phyloP scores from a whole-genome alignment of 2,797 vertebrate species.

The Staurois parvus region DNA sequence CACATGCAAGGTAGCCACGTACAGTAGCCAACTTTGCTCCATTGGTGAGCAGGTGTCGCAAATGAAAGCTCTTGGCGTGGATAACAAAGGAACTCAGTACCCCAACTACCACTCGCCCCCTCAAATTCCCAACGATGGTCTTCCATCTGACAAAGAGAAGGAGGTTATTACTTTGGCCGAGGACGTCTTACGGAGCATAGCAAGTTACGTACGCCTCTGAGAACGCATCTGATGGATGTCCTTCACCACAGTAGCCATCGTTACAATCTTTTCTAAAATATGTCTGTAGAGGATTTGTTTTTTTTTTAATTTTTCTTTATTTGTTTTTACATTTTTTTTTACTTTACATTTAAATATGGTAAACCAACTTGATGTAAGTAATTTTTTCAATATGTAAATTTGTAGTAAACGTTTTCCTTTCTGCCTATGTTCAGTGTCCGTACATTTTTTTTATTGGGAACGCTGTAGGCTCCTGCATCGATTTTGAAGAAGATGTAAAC shows the following conservation, averaged over 20 bases:
- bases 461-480: no score
- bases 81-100: slow-evolving; percentile 82
- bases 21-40: slow-evolving; percentile 64
- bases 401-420: no score
- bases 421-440: no score
- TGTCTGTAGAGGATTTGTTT: not conserved
- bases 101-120: slow-evolving; percentile 75
- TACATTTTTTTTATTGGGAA: no score
- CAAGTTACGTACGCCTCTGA: slow-evolving; percentile 68
- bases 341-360: no score
- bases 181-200: slow-evolving; percentile 71
- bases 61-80: slow-evolving; percentile 73
- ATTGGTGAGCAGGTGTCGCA: slow-evolving; percentile 68
- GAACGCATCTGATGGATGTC: no score
- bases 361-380: no score
- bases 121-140: slow-evolving; percentile 77
- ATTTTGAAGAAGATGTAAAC: fast-evolving
- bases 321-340: not conserved
- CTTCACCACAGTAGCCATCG: not conserved
- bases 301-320: not conserved
- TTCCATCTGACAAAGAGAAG: slow-evolving; percentile 67
- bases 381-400: no score
- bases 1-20: slow-evolving; percentile 64
- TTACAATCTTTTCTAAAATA: not conserved
- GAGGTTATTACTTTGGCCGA: slow-evolving; percentile 69